Evolutionary conservation across 2,113 vertebrate species (phyloP).

Genomic region (Pogona vitticeps): DNA sequence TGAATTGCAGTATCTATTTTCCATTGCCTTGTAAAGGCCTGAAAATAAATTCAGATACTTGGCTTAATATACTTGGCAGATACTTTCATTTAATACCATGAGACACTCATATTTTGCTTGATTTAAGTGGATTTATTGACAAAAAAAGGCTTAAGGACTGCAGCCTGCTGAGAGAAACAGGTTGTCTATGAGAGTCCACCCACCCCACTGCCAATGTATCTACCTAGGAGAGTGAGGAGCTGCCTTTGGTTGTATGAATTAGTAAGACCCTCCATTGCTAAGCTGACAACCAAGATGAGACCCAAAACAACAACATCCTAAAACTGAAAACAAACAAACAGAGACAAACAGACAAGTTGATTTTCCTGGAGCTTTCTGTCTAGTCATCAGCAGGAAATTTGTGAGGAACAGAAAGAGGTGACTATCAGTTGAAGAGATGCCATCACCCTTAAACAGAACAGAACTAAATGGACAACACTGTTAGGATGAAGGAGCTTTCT

Average conservation of each 20-base stretch:
- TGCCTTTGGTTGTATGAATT: background rate
- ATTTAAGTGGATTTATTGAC: background rate
- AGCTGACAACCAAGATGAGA: background rate
- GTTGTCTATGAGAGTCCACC: background rate
- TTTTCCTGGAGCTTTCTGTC: background rate
- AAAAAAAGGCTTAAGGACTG: background rate
- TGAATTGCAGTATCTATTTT: slow-evolving; percentile 49
- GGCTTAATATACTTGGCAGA: slow-evolving; percentile 53
- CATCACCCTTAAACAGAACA: background rate
- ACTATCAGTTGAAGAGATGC: background rate
- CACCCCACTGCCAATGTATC: no score
- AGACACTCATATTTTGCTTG: slow-evolving; percentile 41
- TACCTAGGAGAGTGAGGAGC: background rate
- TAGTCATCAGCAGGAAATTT: background rate
- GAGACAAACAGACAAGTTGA: background rate
- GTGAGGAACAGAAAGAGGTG: background rate
- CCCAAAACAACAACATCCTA: no score
- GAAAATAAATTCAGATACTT: slow-evolving; percentile 56
- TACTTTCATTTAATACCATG: slow-evolving; percentile 59
- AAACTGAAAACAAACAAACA: no score
- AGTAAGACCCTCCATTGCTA: background rate
- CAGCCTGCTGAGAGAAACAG: background rate
- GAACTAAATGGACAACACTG: background rate
- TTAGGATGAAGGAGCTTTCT: background rate
- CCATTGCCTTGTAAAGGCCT: slow-evolving; percentile 11